Evolutionary conservation across 2,797 vertebrate species (phyloP), one percentile per base, ranked within the genome.

Genomic region (Alfaro cultratus): DNA sequence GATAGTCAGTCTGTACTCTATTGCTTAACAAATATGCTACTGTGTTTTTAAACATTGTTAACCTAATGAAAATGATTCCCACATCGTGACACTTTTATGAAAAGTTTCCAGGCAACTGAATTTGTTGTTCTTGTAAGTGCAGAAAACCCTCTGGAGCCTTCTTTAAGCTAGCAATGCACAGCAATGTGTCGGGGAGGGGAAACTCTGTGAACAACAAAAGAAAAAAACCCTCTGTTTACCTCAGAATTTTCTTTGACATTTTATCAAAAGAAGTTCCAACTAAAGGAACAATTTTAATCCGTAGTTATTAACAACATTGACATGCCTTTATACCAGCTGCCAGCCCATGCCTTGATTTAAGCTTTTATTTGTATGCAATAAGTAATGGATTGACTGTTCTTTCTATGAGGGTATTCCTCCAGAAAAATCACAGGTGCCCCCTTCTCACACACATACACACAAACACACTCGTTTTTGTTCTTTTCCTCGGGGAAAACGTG

Each of bases 401-500:
- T 34, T 71, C 16, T 18, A 70, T 76, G 75, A 76, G 85, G 90
- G 83, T 82, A 47, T 90, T 82, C 90, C 90, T 86, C 51, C 67
- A 47, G 83, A 84, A 71, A 60, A 75, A 71, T 23, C 26, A 29
- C 74, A 77, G 80, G 75, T 68, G 79, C 62, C 81, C 80, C 73
- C 81, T 29, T 23, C 51, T 53, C 72, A 79, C 79, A 81, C 71
- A 83, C 80, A 77, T 46, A 80, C 64, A 77, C 76, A 36, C 81
- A 79, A 45, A 82, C 78, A 85, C 80, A 82, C 82, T 87, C 85
- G 80, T 77, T 82, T 91, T 76, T 31, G 55, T 86, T 87, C 84
- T 86, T 88, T 87, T 89, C 91, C 88, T 85, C 71, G 5, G 91
- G 90, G 88, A 93, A 93, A 95, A 94, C 93, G 93, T 94, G 94